Evolutionary conservation across 2,888 invertebrate species (phyloP), one percentile per base, ranked within the genome.

Genomic region (Desoria tigrina): DNA sequence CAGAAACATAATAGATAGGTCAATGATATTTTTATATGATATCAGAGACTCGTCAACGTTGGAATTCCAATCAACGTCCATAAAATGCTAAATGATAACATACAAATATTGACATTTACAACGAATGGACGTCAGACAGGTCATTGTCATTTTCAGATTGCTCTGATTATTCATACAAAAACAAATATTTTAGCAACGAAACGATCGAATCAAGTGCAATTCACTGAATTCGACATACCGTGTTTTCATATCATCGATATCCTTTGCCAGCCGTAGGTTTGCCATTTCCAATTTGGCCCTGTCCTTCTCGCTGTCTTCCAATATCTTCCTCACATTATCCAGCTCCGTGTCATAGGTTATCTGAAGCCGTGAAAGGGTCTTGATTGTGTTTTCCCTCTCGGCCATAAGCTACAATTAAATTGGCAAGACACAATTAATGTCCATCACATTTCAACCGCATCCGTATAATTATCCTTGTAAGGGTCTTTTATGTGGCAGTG

Each of bases 241-340:
- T 21, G 62, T 61, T 60, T 66, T 61, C 56, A 61, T 45, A 58
- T 73, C 73, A 21, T 71, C 67, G 26, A 73, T 18, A 50, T 73
- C 71, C 54, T 61, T 71, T 21, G 54, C 56, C n/a, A 69, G 27
- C 49, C 71, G 65, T 4, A 61, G 61, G 27, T 65, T 64, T 16
- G 61, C 58, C 61, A 73, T 45, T 16, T 69, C 67, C 53, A 69
- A 37, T 23, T 65, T 56, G 6, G 67, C 69, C 53, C 63, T 63
- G 55, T 71, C 73, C 57, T 71, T 68, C 28, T 73, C 73, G 39
- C 68, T 65, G 18, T 71, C 69, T 42, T 73, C 71, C 64, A 71
- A 63, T 18, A 54, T 27, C 24, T 68, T 67, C 7, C 73, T 58
- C 37, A 67, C 51, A 59, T 63, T 63, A 53, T 67, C 73, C 57